These are phyloP conservation scores for Nyctibius bracteatus DNA, from an alignment of 2,113 vertebrate species.

Conservation along the genomic window DNA sequence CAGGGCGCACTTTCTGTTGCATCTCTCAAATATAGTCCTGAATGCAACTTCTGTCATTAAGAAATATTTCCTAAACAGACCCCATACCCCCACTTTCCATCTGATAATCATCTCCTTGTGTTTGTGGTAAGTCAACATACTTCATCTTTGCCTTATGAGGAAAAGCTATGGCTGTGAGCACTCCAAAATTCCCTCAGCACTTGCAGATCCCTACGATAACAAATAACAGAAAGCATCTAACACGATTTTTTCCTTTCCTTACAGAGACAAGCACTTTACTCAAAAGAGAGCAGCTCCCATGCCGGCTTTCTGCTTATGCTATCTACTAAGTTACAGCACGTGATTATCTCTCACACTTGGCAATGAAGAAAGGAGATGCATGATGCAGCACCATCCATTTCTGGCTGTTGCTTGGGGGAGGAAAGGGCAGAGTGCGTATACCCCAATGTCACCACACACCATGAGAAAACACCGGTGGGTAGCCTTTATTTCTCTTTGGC, in stretches of 20 bases:
- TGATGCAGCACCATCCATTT: neutral
- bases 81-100: conserved; percentile 63
- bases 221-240: conserved; percentile 44
- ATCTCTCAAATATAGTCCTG: conserved; percentile 37
- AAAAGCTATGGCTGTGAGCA: conserved; percentile 41
- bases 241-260: conserved; percentile 42
- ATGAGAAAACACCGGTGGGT: neutral
- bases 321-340: neutral
- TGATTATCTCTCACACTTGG: neutral
- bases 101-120: conserved; percentile 70
- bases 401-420: neutral
- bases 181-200: conserved; percentile 47
- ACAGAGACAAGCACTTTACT: conserved; percentile 31
- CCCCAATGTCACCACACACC: neutral
- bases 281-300: neutral
- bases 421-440: neutral
- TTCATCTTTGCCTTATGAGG: conserved; percentile 69
- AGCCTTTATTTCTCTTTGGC: neutral
- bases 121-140: conserved; percentile 64
- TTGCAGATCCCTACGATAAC: conserved; percentile 61
- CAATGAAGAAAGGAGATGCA: neutral
- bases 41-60: conserved; percentile 43
- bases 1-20: neutral
- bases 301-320: neutral
- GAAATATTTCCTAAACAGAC: conserved; percentile 64